Evolutionary conservation across 2,797 vertebrate species (phyloP).

Genomic region (Ctenopoma kingsleyae): DNA sequence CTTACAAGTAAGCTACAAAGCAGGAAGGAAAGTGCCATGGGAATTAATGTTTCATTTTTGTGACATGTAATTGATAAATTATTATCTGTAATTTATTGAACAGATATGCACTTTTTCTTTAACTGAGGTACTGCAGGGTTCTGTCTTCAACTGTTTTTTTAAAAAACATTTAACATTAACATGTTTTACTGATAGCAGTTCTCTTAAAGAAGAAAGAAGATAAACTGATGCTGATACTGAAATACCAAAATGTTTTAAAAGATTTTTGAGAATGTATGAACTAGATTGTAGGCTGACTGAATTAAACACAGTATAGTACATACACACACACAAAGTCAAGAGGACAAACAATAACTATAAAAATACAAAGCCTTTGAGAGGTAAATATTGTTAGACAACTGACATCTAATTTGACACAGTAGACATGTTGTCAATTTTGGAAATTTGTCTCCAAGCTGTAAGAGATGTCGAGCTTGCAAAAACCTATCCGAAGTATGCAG

Average conservation of each 20-base stretch:
- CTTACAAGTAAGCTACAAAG: too few species aligned
- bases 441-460: neutral
- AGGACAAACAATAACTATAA: neutral
- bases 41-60: too few species aligned
- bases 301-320: neutral
- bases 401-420: constrained; percentile 15
- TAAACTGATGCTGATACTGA: too few species aligned
- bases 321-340: neutral
- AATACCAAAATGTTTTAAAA: too few species aligned
- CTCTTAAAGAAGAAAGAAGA: neutral
- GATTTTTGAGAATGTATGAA: neutral
- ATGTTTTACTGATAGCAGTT: too few species aligned
- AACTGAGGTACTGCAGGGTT: too few species aligned
- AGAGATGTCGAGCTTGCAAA: constrained; percentile 25
- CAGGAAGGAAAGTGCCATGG: too few species aligned
- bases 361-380: neutral
- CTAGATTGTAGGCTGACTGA: neutral
- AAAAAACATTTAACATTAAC: too few species aligned
- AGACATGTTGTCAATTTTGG: constrained; percentile 16
- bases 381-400: constrained; percentile 2
- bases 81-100: too few species aligned
- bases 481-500: constrained; percentile 4
- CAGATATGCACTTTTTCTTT: too few species aligned
- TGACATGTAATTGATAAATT: too few species aligned
- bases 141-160: too few species aligned